Base-by-base conservation (phyloP, 2,888 invertebrate species). In the Metopia argyrocephala region DNA sequence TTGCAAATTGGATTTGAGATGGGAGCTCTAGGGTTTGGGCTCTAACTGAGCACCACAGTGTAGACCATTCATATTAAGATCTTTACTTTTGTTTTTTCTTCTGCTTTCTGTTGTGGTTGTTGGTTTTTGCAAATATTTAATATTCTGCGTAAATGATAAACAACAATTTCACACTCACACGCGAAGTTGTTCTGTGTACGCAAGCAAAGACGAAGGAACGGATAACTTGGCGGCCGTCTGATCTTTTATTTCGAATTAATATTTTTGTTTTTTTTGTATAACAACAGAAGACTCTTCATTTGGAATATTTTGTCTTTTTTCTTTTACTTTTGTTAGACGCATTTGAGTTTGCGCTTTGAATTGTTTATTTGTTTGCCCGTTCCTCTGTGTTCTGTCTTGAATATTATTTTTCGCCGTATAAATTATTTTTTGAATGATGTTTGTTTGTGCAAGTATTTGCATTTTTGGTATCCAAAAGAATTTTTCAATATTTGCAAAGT, bases 141-240 rank as follows among this genome's bases (percentile, higher is more conserved):
- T 81, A 81, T 81, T 78, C 82, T 80, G 83, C 80, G 80, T 82
- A 79, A 82, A 76, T 80, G 81, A 81, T 76, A 73, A 79, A 83
- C 78, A 83, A 81, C 71, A 79, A 79, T 76, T 84, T 83, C 84
- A 81, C 84, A 84, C 83, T 78, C 74, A 73, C 83, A 80, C 82
- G 83, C 82, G 69, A 84, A 76, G 69, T 78, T 78, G 76, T 76
- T 54, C 50, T 78, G 62, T 65, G 68, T 38, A 23, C 21, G 28
- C 18, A 25, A 18, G 57, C 57, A 74, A 62, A 31, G 31, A 12
- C n/a, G 38, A 38, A 3, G 15, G 38, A 38, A 74, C 64, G 57
- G 50, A 25, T 74, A 64, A 12, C 31, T 75, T 79, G 79, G 56
- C 69, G 79, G 74, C 45, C 50, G 74, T 54, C 64, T 69, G 64